Evolutionary conservation across 1,140 invertebrate species (phyloP).

Genomic region (Drosophila pectinifera): DNA sequence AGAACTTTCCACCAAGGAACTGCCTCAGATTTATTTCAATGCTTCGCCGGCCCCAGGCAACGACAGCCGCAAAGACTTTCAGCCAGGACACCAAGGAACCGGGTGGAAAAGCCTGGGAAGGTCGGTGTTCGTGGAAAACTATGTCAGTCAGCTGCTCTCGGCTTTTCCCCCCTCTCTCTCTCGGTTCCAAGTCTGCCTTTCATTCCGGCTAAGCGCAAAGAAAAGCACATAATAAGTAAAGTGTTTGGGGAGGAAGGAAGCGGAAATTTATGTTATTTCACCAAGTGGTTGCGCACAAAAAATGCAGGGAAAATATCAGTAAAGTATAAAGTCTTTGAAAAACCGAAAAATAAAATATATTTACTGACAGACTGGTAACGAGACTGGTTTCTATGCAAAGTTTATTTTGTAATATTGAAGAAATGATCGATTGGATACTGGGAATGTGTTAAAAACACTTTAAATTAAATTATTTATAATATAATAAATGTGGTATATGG

Average conservation of each 20-base stretch:
- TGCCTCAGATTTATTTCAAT: slow-evolving; percentile 76
- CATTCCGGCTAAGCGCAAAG: slow-evolving; percentile 54
- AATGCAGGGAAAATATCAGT: slow-evolving; percentile 10
- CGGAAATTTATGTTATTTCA: slow-evolving; percentile 68
- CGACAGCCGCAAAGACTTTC: slow-evolving; percentile 40
- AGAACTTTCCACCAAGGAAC: slow-evolving; percentile 64
- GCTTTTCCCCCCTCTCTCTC: slow-evolving; percentile 3
- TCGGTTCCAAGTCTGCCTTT: slow-evolving; percentile 22
- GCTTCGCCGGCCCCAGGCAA: slow-evolving; percentile 39
- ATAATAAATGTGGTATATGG: not conserved
- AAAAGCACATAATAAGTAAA: slow-evolving; percentile 71
- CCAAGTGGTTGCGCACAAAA: slow-evolving; percentile 57
- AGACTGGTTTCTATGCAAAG: too few species aligned
- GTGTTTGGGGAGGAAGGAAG: slow-evolving; percentile 44
- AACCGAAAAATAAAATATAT: not conserved
- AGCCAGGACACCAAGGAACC: slow-evolving; percentile 29
- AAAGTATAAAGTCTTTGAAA: slow-evolving; percentile 18
- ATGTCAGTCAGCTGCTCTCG: slow-evolving; percentile 53
- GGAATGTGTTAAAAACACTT: not conserved
- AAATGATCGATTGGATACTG: too few species aligned
- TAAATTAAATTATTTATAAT: not conserved
- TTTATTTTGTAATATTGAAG: too few species aligned
- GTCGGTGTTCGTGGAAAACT: slow-evolving; percentile 34
- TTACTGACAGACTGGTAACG: not conserved
- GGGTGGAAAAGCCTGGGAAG: slow-evolving; percentile 20